phyloP scores from a whole-genome alignment of 2,888 invertebrate species.

The Pantelozetes paolii region DNA sequence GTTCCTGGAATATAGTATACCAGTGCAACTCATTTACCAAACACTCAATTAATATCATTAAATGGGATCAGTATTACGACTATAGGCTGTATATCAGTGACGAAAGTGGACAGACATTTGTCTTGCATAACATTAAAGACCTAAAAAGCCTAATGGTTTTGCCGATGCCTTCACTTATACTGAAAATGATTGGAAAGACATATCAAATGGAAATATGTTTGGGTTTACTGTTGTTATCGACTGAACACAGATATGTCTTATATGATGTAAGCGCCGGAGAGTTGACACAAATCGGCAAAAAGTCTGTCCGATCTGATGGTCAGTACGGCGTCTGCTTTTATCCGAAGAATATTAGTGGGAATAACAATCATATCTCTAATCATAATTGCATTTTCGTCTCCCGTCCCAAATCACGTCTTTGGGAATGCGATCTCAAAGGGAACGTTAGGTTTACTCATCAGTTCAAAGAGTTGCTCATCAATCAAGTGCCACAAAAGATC shows the following conservation, averaged over 20 bases:
- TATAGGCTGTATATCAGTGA: conserved; percentile 37
- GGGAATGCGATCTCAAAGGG: conserved; percentile 38
- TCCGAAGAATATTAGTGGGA: background rate
- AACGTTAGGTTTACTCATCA: conserved; percentile 39
- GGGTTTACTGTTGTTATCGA: conserved; percentile 28
- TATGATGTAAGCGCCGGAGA: conserved; percentile 21
- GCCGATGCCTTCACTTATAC: conserved; percentile 12
- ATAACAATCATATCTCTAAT: conserved; percentile 3
- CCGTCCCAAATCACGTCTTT: conserved; percentile 40
- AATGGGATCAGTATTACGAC: conserved; percentile 21
- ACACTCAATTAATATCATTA: background rate
- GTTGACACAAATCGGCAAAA: conserved; percentile 36
- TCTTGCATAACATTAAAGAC: conserved; percentile 23
- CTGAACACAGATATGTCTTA: conserved; percentile 8
- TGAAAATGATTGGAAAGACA: conserved; percentile 19
- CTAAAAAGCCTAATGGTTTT: conserved; percentile 26
- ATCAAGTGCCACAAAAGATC: background rate
- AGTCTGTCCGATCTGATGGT: background rate
- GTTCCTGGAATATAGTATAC: conserved; percentile 11
- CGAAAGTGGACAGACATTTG: conserved; percentile 33
- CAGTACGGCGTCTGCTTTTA: conserved; percentile 30
- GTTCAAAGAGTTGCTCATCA: conserved; percentile 27
- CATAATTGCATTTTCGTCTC: conserved; percentile 33
- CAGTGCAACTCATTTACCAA: background rate
- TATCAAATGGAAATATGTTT: conserved; percentile 36